Conservation (phyloP, 2,113 vertebrate species). For the Paradoxurus hermaphroditus region DNA sequence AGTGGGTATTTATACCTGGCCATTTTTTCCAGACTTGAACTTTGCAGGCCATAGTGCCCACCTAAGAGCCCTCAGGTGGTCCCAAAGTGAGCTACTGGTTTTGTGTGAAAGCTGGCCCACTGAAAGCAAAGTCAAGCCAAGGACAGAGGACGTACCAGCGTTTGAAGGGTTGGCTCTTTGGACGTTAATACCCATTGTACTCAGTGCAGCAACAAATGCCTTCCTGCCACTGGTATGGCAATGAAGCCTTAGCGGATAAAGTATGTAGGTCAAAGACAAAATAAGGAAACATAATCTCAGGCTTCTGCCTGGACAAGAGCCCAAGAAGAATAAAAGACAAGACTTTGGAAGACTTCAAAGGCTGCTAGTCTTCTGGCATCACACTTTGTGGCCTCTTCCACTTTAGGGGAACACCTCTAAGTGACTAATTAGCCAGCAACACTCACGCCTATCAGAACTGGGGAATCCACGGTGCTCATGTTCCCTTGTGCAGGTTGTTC, state of each 20-base stretch:
- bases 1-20: background rate
- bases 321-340: background rate
- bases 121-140: background rate
- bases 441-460: background rate
- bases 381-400: background rate
- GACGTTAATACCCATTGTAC: background rate
- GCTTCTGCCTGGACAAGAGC: constrained; percentile 32
- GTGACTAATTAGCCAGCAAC: background rate
- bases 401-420: background rate
- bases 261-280: constrained; percentile 45
- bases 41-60: background rate
- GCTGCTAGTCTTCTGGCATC: background rate
- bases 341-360: constrained; percentile 14
- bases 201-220: background rate
- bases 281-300: constrained; percentile 44
- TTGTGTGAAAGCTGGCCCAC: background rate
- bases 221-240: background rate
- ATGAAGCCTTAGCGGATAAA: background rate
- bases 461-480: background rate
- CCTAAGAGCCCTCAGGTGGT: background rate
- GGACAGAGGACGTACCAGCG: background rate
- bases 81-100: background rate
- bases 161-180: background rate
- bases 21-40: background rate
- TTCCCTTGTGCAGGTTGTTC: background rate